These are phyloP conservation scores for Tipula lateralis DNA, from an alignment of 2,888 invertebrate species.

Conservation along the genomic window DNA sequence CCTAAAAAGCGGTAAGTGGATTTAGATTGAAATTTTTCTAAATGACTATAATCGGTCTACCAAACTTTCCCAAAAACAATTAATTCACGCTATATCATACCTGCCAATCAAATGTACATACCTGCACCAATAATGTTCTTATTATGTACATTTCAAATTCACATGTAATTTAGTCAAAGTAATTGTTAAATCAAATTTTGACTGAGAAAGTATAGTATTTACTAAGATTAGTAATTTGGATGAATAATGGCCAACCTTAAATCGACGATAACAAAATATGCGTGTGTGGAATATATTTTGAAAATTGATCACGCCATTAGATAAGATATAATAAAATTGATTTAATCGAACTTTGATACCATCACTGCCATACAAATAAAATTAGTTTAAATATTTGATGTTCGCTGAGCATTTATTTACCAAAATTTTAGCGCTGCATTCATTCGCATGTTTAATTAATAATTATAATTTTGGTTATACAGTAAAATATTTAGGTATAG, in stretches of 20 bases:
- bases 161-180: background rate
- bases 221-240: background rate
- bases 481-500: too few species aligned
- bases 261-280: background rate
- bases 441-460: too few species aligned
- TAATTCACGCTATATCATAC: background rate
- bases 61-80: background rate
- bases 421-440: too few species aligned
- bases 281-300: background rate
- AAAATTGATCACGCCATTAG: background rate
- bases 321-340: background rate
- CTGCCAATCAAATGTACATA: background rate
- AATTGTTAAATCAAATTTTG: background rate
- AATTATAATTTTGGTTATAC: too few species aligned
- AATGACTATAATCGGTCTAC: background rate
- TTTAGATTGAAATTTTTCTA: background rate
- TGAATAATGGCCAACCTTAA: background rate
- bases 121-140: background rate
- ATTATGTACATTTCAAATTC: background rate
- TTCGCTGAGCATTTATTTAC: too few species aligned
- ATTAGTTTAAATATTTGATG: too few species aligned
- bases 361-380: background rate
- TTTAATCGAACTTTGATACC: background rate
- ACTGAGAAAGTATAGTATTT: background rate
- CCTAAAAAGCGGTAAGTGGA: slow-evolving; percentile 44